These are phyloP conservation scores for Anisognathus igniventris DNA, from an alignment of 2,797 vertebrate genomes.

Conservation along the genomic window DNA sequence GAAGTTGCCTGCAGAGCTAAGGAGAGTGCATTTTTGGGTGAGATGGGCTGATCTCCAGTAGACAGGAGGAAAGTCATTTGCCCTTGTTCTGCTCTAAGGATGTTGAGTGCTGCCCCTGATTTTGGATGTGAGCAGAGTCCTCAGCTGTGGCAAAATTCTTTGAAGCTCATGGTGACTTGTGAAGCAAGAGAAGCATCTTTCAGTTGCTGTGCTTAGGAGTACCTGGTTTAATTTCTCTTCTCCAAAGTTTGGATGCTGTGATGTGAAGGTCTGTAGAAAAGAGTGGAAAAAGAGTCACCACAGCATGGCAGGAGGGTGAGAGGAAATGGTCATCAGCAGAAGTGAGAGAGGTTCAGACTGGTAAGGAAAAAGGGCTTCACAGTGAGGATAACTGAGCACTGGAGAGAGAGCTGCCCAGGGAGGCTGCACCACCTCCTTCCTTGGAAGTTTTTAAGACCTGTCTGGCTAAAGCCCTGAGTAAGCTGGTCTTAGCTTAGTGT, in stretches of 20 bases:
- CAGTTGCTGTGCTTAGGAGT: not conserved
- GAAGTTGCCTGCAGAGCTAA: not conserved
- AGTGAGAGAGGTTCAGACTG: not conserved
- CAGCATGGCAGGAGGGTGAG: not conserved
- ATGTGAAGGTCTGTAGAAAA: not conserved
- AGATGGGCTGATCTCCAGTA: not conserved
- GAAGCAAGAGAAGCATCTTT: not conserved
- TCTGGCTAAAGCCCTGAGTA: not conserved
- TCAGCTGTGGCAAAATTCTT: not conserved
- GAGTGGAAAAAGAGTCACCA: not conserved
- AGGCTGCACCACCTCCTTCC: not conserved
- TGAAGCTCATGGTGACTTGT: not conserved
- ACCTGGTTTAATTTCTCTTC: not conserved
- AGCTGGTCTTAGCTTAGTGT: not conserved
- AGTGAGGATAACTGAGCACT: not conserved
- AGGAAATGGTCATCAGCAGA: not conserved
- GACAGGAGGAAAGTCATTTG: too few relatives aligned
- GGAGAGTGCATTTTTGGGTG: too few relatives aligned
- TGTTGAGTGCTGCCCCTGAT: not conserved
- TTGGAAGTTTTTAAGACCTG: not conserved
- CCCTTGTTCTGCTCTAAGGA: not conserved
- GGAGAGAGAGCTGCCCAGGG: not conserved
- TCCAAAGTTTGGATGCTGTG: not conserved
- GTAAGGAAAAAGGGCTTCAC: fast-evolving
- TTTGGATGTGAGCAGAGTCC: not conserved